Base-by-base conservation (phyloP, 2,797 vertebrate genomes). In the Florisuga fusca region DNA sequence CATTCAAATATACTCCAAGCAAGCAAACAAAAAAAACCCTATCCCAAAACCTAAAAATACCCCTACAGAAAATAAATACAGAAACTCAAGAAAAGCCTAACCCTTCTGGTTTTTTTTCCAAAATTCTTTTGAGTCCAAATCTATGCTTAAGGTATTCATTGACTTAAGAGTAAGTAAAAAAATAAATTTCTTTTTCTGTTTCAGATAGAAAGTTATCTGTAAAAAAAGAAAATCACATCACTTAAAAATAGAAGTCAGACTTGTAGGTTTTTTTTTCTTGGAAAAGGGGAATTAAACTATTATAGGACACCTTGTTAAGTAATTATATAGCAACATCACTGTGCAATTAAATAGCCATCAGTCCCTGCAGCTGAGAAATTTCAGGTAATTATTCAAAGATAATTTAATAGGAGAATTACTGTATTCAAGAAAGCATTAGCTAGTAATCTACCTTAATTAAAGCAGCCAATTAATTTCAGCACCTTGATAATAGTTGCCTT, bases 341-440 rank as follows among this genome's bases (percentile, higher is more conserved):
- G 98, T 97, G 98, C 98, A 98, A 98, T 98, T 98, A 98, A 98
- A 98, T 98, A 98, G 98, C 98, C 98, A 98, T 98, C 98, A 98
- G 98, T 98, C 97, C 98, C 97, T 95, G 98, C 97, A 98, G 98
- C 98, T 98, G 98, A 98, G 97, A 98, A 98, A 98, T 98, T 98
- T 98, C 98, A 98, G 98, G 98, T 98, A 98, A 98, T 98, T 98
- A 98, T 98, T 98, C 98, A 98, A 98, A 98, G 98, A 98, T 98
- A 98, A 98, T 98, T 98, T 98, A 98, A 98, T 98, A 98, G 98
- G 98, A 98, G 98, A 98, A 98, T 98, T 98, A 98, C 98, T 98
- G 98, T 98, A 98, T 98, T 98, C 98, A 98, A 98, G 98, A 97
- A 98, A 98, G 98, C 98, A 98, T 98, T 98, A 98, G 98, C 98